Conservation (phyloP, 2,113 vertebrate genomes). For the Chionodraco myersi region DNA sequence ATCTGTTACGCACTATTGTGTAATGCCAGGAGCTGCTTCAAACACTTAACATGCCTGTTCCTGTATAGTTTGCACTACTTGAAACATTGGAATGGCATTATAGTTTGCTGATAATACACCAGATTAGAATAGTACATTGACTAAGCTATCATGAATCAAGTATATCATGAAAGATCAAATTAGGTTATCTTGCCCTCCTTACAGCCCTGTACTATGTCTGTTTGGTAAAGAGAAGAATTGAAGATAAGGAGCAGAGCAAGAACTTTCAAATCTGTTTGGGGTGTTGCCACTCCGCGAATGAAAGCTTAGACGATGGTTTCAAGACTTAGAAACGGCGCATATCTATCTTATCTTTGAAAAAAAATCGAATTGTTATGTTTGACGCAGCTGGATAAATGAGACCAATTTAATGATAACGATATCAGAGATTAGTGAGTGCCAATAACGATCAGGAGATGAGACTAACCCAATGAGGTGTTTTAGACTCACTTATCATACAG, state of each 20-base stretch:
- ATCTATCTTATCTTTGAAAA: accelerated
- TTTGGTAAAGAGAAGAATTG: background rate
- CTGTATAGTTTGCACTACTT: background rate
- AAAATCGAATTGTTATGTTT: background rate
- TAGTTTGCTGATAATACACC: background rate
- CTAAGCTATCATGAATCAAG: too few species aligned
- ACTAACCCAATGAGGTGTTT: constrained; percentile 1
- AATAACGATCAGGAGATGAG: background rate
- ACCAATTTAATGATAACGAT: background rate
- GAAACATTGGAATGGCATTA: background rate
- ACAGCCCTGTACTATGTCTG: too few species aligned
- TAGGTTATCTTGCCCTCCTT: background rate
- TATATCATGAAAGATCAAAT: background rate
- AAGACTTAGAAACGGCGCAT: background rate
- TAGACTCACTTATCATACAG: background rate
- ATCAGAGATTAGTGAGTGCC: background rate
- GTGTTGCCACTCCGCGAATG: constrained; percentile 51
- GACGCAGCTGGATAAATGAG: background rate
- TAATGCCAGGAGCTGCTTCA: background rate
- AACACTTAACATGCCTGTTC: background rate
- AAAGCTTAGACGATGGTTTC: constrained; percentile 2
- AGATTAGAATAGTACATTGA: background rate
- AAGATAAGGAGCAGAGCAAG: constrained; percentile 11
- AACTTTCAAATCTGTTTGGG: constrained; percentile 44
- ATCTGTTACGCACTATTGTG: constrained; percentile 3